Base-by-base conservation (phyloP, 2,797 vertebrate species). In the Nothura maculosa region DNA sequence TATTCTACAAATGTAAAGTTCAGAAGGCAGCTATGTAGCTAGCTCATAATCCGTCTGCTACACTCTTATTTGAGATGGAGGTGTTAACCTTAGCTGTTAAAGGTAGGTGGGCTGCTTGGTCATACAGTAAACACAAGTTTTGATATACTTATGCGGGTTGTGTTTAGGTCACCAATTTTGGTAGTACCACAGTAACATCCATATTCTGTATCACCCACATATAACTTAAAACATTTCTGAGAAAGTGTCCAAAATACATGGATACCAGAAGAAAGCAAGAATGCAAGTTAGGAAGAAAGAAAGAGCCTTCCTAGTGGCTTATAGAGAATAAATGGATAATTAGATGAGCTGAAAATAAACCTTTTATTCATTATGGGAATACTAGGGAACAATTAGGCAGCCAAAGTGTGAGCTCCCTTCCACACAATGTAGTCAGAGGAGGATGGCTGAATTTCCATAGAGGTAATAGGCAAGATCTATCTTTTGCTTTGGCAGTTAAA, bases 181-280 rank as follows among this genome's bases (percentile, higher is more conserved):
- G 25, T 60, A 42, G 12, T 15, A 16, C 28, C 24, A 20, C 30
- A 68, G 4, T 34, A 34, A 55, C 40, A 88, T 21, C 48, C 40
- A 12, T 17, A 22, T 45, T 86, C 55, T 81, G 52, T 80, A 62
- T 77, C 47, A 80, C 12, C 24, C 28, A 10, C 36, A 40, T 22
- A 79, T 3, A 57, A 58, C 85, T 92, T 90, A 73, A 87, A 87
- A 91, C 12, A 40, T 78, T 89, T 86, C 45, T 70, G 83, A 63
- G 55, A 93, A 87, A 89, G 91, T 4, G 4, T 48, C 22, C 16
- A 64, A 95, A 81, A 70, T 40, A 52, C 2, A 17, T 40, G 17
- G 15, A 42, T 54, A 16, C 36, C 57, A 91, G 24, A 18, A 52
- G 16, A 82, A 87, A 94, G 38, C 17, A 60, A 60, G 16, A 82